Conservation (phyloP, 2,113 vertebrate genomes). For the Prietella phreatophila region DNA sequence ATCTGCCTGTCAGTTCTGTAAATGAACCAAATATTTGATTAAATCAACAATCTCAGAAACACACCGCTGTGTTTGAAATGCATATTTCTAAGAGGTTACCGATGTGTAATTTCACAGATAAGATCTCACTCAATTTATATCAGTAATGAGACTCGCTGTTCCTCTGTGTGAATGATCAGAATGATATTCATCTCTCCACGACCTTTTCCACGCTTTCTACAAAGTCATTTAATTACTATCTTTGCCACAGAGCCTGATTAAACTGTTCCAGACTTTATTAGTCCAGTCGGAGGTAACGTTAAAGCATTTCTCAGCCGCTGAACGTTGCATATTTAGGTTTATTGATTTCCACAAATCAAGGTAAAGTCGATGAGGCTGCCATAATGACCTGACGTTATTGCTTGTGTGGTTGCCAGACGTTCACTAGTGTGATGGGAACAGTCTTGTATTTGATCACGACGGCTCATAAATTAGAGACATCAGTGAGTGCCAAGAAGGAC, state of each 20-base stretch:
- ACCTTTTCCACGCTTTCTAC: conserved; percentile 34
- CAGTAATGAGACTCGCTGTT: conserved; percentile 39
- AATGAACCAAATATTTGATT: conserved; percentile 5
- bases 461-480: conserved; percentile 17
- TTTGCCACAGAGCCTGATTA: conserved; percentile 34
- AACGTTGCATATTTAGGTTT: conserved; percentile 10
- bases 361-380: conserved; percentile 12
- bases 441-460: conserved; percentile 16
- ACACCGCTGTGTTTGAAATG: not conserved
- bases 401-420: conserved; percentile 31
- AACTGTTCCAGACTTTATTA: conserved; percentile 46
- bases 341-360: conserved; percentile 31
- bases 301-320: conserved; percentile 21
- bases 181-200: conserved; percentile 35
- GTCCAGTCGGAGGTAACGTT: conserved; percentile 17
- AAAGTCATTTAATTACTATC: conserved; percentile 50
- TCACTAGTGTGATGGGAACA: not conserved
- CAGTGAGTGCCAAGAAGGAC: conserved; percentile 20
- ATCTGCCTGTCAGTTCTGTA: not conserved
- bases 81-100: not conserved
- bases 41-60: not conserved
- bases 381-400: conserved; percentile 34
- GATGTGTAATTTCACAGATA: conserved; percentile 33
- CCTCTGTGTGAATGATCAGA: conserved; percentile 5
- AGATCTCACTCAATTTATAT: conserved; percentile 27